Percentiles rank a stretch among this genome's conserved stretches.
Evolutionary conservation across 2,888 invertebrate species (phyloP).

Genomic region (Taphrorychus bicolor): DNA sequence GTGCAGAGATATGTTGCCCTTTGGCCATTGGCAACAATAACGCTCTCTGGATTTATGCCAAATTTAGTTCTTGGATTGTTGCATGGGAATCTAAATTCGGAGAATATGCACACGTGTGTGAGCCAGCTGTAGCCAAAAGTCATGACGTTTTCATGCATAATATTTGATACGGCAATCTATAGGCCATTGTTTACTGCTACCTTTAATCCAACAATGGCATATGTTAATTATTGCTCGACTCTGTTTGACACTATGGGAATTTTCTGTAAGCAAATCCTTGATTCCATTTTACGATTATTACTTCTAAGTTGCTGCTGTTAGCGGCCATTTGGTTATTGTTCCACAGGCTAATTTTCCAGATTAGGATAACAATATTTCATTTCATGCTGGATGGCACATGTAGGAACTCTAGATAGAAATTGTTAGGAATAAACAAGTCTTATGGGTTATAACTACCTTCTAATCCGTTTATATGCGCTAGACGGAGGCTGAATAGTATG

Average conservation of each 20-base stretch:
- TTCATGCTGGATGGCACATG: too few relatives aligned
- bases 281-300: slow-evolving; percentile 6
- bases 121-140: too few relatives aligned
- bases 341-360: background rate
- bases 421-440: too few relatives aligned
- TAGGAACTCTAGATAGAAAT: too few relatives aligned
- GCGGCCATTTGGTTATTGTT: background rate
- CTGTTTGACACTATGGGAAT: background rate
- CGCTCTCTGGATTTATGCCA: background rate
- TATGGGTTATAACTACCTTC: too few relatives aligned
- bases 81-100: too few relatives aligned
- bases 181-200: background rate
- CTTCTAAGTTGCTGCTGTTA: background rate
- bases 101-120: too few relatives aligned
- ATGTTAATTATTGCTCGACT: background rate
- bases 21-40: slow-evolving; percentile 1
- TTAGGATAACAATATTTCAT: background rate
- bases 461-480: too few relatives aligned
- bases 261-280: slow-evolving; percentile 7
- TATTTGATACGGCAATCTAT: too few relatives aligned
- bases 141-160: too few relatives aligned
- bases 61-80: background rate
- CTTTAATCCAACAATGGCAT: background rate
- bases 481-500: too few relatives aligned
- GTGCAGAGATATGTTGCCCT: slow-evolving; percentile 16